Base-by-base conservation (phyloP, 2,888 invertebrate species). In the Drosophila merina region DNA sequence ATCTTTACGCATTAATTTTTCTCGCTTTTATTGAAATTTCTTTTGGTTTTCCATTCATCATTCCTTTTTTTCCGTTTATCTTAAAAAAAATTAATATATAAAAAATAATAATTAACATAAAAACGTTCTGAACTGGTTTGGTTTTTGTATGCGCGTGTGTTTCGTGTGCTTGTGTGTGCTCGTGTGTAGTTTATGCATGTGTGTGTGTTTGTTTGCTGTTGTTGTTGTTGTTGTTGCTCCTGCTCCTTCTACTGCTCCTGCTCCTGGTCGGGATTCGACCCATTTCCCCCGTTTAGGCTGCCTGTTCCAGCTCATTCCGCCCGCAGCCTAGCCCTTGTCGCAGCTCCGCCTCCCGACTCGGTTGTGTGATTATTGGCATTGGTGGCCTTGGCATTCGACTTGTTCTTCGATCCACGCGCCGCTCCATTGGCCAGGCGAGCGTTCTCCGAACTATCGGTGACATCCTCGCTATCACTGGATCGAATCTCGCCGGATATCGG, bases 401-500 rank as follows among this genome's bases (percentile, higher is more conserved):
- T 87, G 36, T 28, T 14, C 59, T 84, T 82, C 28, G 67, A 49
- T 20, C 20, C 20, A 10, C 88, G 88, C 57, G 71, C 59, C 59
- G 78, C 76, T 3, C 85, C 78, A 59, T 85, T 80, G 63, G 88
- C 69, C 40, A 78, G 54, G 33, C 77, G 76, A 57, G 83, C 90
- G 73, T 89, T 91, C 71, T 92, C 91, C 14, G 94, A 94, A 76
- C 94, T 94, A 74, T 95, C 95, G 36, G 95, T 94, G 67, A 95
- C 91, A 73, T 89, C 88, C 64, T 95, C 95, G 57, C 95, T 95
- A 88, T 95, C 95, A 57, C 95, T 95, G 88, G 95, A 95, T 71
- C 97, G 93, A 73, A 97, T 96, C 91, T 97, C 97, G 33, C 96
- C 96, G 80, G 96, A 96, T 96, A 97, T 96, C 95, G 96, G 93